Conservation (phyloP, 2,797 vertebrate genomes). For the Octomys mimax region DNA sequence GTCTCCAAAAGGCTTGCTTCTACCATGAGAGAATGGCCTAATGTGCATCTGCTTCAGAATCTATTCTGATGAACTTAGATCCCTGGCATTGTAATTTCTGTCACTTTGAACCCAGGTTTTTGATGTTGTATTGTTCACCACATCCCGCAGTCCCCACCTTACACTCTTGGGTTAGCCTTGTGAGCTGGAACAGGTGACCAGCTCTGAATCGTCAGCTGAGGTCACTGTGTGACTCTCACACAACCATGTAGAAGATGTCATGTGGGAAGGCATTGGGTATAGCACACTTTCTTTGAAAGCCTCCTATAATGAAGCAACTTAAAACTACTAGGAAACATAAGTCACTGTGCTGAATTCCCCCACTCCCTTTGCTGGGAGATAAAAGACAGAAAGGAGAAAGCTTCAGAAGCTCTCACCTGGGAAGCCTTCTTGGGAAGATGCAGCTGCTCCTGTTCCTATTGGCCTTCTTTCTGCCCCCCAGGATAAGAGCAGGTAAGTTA, state of each 20-base stretch:
- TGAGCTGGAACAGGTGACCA: background rate
- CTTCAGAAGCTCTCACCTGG: background rate
- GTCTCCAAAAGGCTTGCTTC: no score
- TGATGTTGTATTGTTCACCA: background rate
- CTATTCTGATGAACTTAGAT: no score
- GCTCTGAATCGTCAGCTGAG: conserved; percentile 57
- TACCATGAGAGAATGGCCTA: no score
- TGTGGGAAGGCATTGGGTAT: background rate
- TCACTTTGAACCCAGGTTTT: no score
- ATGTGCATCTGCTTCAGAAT: no score
- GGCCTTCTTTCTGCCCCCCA: background rate
- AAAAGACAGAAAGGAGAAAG: background rate
- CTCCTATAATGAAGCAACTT: background rate
- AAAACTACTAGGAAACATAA: background rate
- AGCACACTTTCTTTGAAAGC: conserved; percentile 14
- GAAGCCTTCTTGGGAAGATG: conserved; percentile 53
- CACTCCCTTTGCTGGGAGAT: background rate
- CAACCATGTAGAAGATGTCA: background rate
- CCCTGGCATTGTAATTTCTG: no score
- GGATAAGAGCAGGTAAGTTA: conserved; percentile 72
- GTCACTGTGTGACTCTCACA: background rate
- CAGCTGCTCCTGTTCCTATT: conserved; percentile 38
- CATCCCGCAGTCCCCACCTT: background rate
- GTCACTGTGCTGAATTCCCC: background rate
- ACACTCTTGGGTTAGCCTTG: background rate